Percentiles rank a stretch among this genome's conserved stretches.
Conservation (phyloP, 2,113 vertebrate species). For the Dunckerocampus dactyliophorus region DNA sequence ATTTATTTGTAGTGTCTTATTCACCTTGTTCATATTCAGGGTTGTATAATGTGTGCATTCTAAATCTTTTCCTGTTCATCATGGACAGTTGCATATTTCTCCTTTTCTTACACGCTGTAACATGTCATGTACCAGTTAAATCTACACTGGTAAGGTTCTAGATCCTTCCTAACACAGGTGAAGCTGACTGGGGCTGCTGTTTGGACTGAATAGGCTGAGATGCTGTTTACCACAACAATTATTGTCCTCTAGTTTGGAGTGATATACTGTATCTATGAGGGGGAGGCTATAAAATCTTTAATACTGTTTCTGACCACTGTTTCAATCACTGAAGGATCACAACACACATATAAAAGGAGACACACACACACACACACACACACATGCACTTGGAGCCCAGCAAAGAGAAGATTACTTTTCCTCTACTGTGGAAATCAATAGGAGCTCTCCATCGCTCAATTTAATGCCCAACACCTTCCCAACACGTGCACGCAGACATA, state of each 20-base stretch:
- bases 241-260: conserved; percentile 32
- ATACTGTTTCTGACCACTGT: conserved; percentile 45
- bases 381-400: conserved; percentile 11
- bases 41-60: too few species aligned
- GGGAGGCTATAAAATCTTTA: conserved; percentile 42
- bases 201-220: conserved; percentile 9
- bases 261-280: conserved; percentile 32
- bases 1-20: too few species aligned
- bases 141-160: conserved; percentile 30
- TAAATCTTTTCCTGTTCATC: too few species aligned
- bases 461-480: conserved; percentile 52
- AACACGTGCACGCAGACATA: conserved; percentile 23
- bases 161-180: not conserved
- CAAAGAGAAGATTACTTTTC: conserved; percentile 66
- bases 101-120: conserved; percentile 31
- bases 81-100: too few species aligned
- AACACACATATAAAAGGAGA: conserved; percentile 9
- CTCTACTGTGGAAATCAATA: conserved; percentile 68
- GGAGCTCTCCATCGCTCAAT: conserved; percentile 64
- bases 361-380: conserved; percentile 6
- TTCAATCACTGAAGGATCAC: conserved; percentile 44
- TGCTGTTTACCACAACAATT: conserved; percentile 34
- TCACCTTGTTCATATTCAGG: too few species aligned
- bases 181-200: conserved; percentile 4
- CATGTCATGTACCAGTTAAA: conserved; percentile 46